Base-by-base conservation (phyloP, 2,113 vertebrate species). In the Felis chaus region DNA sequence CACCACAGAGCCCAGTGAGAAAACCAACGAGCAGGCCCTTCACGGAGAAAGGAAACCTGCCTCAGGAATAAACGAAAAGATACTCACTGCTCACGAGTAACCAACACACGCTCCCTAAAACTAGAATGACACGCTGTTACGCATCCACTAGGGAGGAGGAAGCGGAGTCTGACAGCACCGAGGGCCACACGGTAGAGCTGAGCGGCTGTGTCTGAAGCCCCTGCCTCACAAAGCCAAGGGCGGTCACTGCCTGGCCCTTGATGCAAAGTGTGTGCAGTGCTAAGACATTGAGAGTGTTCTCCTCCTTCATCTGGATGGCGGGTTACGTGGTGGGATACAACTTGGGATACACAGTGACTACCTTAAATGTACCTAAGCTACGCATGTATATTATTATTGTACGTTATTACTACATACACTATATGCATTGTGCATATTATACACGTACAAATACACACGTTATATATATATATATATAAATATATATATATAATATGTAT, bases 121-220 rank as follows among this genome's bases (percentile, higher is more conserved):
- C 41, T 14, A 19, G 31, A 61, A 9, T 33, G 55, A 48, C 31
- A 16, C 7, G 23, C 18, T 5, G 50, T 29, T 3, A 23, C 14
- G 14, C 27, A 4, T 11, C 36, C 31, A 19, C 19, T 10, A 15
- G 18, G 13, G 33, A 33, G 19, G 71, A 45, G 31, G 18, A 33
- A 13, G 33, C 12, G 1, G 9, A 55, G 48, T 45, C 5, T 11
- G 76, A 87, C 4, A 0, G 39, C 0, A 11, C 14, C 11, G 4
- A 11, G 31, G 2, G 53, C 76, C 18, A 18, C 12, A 0, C 0
- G 5, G 19, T 0, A 16, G 48, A 29, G n/a, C 5, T 11, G 48
- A 53, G 57, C 5, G 0, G 36, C 2, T 9, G n/a, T 21, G n/a
- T 29, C 45, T 10, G 45, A 29, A 71, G 50, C 19, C 39, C 2